Conservation (phyloP, 1,140 invertebrate genomes). For the Sesamia nonagrioides region DNA sequence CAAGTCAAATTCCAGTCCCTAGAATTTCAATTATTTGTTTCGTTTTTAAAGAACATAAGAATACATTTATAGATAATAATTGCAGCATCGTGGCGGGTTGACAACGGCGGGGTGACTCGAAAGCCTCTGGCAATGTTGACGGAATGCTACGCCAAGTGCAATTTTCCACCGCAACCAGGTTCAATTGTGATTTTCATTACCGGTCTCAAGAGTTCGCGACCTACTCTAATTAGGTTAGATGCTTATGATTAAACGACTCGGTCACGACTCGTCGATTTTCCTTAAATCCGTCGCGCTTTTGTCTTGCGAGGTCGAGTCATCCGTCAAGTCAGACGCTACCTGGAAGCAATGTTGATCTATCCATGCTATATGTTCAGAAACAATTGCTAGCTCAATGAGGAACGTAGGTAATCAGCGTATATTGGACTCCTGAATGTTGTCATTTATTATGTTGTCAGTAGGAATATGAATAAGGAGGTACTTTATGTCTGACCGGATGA, state of each 20-base stretch:
- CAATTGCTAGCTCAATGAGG: constrained; percentile 14
- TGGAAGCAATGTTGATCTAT: constrained; percentile 33
- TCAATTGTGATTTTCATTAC: constrained; percentile 85
- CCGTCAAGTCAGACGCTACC: constrained; percentile 65
- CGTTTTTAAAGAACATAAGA: constrained; percentile 19
- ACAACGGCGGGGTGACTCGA: constrained; percentile 53
- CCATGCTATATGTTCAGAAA: constrained; percentile 15
- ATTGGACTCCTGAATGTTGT: constrained; percentile 55
- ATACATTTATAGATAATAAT: constrained; percentile 40
- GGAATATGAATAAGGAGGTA: constrained; percentile 45
- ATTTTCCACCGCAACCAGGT: constrained; percentile 79
- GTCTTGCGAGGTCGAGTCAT: constrained; percentile 69
- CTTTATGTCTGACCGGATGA: constrained; percentile 58
- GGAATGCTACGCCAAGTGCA: constrained; percentile 73
- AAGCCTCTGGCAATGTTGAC: constrained; percentile 58
- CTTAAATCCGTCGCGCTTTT: constrained; percentile 79
- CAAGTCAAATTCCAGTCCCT: neutral
- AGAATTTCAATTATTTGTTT: neutral
- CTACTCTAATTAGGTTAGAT: constrained; percentile 85
- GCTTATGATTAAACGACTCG: constrained; percentile 83
- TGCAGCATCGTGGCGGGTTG: constrained; percentile 52
- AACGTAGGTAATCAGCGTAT: constrained; percentile 21
- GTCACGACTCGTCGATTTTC: constrained; percentile 85
- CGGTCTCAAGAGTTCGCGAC: constrained; percentile 75
- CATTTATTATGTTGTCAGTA: constrained; percentile 33